These are phyloP conservation scores for Entomobrya multifasciata DNA, from an alignment of 2,888 invertebrate genomes.

Conservation along the genomic window DNA sequence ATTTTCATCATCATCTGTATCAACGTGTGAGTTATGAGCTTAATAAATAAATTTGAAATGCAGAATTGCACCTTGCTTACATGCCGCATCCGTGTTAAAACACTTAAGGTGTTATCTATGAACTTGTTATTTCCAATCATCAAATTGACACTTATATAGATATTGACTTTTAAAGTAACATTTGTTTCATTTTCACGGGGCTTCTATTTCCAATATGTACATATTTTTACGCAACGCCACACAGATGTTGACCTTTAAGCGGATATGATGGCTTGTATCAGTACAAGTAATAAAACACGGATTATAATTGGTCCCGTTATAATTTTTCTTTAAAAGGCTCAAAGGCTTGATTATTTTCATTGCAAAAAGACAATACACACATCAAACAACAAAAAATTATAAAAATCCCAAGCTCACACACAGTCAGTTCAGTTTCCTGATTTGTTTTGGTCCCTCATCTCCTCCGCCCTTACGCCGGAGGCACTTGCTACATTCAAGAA, in stretches of 20 bases:
- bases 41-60: not conserved
- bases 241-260: not conserved
- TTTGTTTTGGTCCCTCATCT: not conserved
- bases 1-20: slow-evolving; percentile 26
- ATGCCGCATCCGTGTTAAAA: no score
- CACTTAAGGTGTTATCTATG: no score
- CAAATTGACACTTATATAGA: not conserved
- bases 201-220: not conserved
- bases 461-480: not conserved
- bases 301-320: not conserved
- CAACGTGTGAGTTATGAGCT: slow-evolving; percentile 36
- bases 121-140: not conserved
- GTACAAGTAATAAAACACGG: not conserved
- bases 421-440: not conserved
- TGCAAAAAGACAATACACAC: not conserved
- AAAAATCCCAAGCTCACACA: no score
- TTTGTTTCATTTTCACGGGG: not conserved
- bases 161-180: not conserved
- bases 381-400: no score
- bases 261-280: slow-evolving; percentile 1
- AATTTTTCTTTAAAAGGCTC: not conserved
- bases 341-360: no score
- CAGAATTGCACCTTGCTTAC: no score
- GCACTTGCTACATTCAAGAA: slow-evolving; percentile 12
- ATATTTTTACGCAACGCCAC: not conserved